Evolutionary conservation across 2,888 invertebrate genomes (phyloP).

Genomic region (Caenorhabditis angaria): DNA sequence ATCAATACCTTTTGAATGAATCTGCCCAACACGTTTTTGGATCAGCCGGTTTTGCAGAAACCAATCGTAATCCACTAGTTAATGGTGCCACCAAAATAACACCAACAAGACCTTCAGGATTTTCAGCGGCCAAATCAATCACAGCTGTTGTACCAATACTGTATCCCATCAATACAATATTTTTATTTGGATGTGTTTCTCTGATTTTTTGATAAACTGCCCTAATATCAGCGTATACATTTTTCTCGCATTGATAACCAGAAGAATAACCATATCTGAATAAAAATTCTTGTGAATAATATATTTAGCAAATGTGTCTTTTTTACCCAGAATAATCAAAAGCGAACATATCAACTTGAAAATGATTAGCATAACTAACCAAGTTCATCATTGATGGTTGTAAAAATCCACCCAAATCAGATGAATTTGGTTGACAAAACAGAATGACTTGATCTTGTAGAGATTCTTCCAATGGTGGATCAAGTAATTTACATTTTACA

Average conservation of each 20-base stretch:
- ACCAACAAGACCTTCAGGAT: constrained; percentile 48
- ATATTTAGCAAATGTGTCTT: too few relatives aligned
- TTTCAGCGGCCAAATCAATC: constrained; percentile 57
- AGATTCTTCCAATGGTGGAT: constrained; percentile 6
- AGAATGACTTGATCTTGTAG: constrained; percentile 56
- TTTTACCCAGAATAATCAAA: constrained; percentile 63
- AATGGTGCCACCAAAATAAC: constrained; percentile 65
- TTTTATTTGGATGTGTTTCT: constrained; percentile 40
- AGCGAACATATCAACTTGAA: constrained; percentile 54
- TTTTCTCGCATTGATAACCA: constrained; percentile 58
- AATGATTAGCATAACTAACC: constrained; percentile 38
- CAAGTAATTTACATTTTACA: constrained; percentile 21
- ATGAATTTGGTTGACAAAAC: constrained; percentile 66
- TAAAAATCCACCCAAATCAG: constrained; percentile 59
- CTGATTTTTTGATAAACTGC: constrained; percentile 59
- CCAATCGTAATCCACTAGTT: constrained; percentile 56
- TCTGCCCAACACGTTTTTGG: constrained; percentile 49
- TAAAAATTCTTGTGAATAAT: not conserved
- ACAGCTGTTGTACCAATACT: constrained; percentile 64
- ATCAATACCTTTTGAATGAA: constrained; percentile 51
- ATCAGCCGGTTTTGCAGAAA: constrained; percentile 39
- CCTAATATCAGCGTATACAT: constrained; percentile 59
- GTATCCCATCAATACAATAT: constrained; percentile 59
- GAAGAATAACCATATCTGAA: constrained; percentile 59
- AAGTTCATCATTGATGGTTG: constrained; percentile 49